These are phyloP conservation scores for Hippocampus zosterae DNA, from an alignment of 2,113 vertebrate species.

Conservation along the genomic window DNA sequence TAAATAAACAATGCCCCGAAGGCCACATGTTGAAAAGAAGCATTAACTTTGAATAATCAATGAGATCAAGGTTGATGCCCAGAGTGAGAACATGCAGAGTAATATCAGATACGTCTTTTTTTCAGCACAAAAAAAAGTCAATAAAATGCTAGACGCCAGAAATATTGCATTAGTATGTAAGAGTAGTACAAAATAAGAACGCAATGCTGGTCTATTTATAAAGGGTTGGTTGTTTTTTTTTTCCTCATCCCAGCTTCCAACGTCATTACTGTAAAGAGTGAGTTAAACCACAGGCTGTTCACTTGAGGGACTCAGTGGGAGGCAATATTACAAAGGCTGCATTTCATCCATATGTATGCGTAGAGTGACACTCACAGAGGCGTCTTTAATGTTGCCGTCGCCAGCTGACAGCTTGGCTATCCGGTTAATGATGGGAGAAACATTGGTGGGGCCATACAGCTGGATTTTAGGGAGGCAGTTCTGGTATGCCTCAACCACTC, in stretches of 20 bases:
- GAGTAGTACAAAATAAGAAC: conserved; percentile 3
- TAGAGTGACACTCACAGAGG: conserved; percentile 76
- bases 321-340: conserved; percentile 29
- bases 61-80: conserved; percentile 28
- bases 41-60: conserved; percentile 37
- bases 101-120: conserved; percentile 1
- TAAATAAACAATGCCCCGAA: not conserved
- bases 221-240: not conserved
- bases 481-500: conserved; percentile 93
- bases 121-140: conserved; percentile 3
- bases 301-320: conserved; percentile 16
- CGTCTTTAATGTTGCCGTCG: conserved; percentile 83
- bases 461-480: conserved; percentile 94
- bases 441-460: conserved; percentile 91
- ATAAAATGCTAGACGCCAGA: not conserved
- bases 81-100: not conserved
- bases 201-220: conserved; percentile 15
- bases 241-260: conserved; percentile 8
- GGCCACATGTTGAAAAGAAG: conserved; percentile 28
- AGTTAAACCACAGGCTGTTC: conserved; percentile 30
- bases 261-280: conserved; percentile 24
- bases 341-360: conserved; percentile 14
- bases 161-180: not conserved
- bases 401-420: conserved; percentile 81
- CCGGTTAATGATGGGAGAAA: conserved; percentile 91